Percentiles rank a stretch among this genome's conserved stretches.
Conservation (phyloP, 1,140 invertebrate species). For the Rhagoletis pomonella region DNA sequence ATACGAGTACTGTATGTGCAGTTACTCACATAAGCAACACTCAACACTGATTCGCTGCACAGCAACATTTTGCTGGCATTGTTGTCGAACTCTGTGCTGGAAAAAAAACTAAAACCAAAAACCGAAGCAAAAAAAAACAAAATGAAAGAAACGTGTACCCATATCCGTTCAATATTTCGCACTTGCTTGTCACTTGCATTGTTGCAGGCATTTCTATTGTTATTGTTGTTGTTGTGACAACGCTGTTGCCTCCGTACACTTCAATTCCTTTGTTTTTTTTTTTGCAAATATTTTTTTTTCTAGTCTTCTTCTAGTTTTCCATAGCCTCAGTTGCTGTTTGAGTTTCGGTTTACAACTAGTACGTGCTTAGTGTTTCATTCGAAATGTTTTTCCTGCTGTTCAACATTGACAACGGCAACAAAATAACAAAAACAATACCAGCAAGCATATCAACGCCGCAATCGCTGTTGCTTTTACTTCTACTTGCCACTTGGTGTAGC, state of each 20-base stretch:
- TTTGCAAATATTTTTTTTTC: neutral
- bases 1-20: neutral
- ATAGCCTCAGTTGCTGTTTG: constrained; percentile 14
- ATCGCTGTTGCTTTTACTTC: neutral
- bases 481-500: neutral
- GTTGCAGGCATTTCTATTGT: neutral
- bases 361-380: constrained; percentile 49
- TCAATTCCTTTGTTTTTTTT: constrained; percentile 13
- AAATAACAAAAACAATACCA: neutral
- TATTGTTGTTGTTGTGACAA: neutral
- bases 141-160: neutral
- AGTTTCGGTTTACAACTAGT: constrained; percentile 44
- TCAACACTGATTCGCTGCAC: neutral
- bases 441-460: neutral
- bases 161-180: neutral
- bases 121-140: neutral
- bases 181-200: neutral
- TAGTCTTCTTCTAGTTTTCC: neutral
- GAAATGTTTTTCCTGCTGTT: constrained; percentile 34
- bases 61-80: neutral
- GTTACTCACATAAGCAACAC: neutral
- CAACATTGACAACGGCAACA: constrained; percentile 22
- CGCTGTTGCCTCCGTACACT: neutral
- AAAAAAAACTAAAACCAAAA: neutral
- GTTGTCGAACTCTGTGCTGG: neutral